Base-by-base conservation (phyloP, 2,113 vertebrate genomes). In the Anas platyrhynchos region DNA sequence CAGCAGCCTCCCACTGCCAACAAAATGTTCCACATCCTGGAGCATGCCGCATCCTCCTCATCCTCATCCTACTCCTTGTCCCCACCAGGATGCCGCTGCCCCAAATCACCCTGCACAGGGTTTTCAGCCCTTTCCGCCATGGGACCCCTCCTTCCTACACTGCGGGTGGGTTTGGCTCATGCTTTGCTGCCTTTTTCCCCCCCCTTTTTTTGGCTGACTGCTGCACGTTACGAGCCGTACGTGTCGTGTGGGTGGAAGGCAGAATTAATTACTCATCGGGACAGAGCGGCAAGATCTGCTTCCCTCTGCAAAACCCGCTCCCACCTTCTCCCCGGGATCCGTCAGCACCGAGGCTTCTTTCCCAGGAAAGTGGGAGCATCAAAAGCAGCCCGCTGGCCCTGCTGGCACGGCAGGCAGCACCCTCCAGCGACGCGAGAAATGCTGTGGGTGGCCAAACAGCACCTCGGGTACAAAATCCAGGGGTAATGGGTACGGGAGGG, bases 201-300 rank as follows among this genome's bases (percentile, higher is more conserved):
- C 48, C 80, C 34, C 48, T 46, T 65, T 79, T 93, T 79, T 93
- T 75, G 86, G 91, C 81, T 77, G 88, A 89, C 88, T 96, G 62
- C 74, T 89, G 67, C 34, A 9, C 43, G 20, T 72, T 93, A 91
- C 29, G 48, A 95, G 94, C 80, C 68, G 80, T 93, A 95, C 71
- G 74, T 96, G 94, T 86, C 86, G 94, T 81, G 94, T 97, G 89
- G 93, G 95, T 56, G 93, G 92, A 81, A 94, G 85, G 73, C 91
- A 93, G 83, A 95, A 92, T 89, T 92, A 95, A 88, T 97, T 94
- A 95, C 91, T 96, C 96, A 96, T 87, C 84, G 69, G 82, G 72
- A 90, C 11, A 4, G 59, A 59, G 78, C 27, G 90, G 83, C 61
- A 92, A 81, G 94, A 95, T 83, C 48, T 96, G 95, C 93, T 72